A percentile compares a stretch with the other conserved stretches of the same genome.
Conservation (phyloP, 2,888 invertebrate species). For the Rhogogaster chlorosoma region DNA sequence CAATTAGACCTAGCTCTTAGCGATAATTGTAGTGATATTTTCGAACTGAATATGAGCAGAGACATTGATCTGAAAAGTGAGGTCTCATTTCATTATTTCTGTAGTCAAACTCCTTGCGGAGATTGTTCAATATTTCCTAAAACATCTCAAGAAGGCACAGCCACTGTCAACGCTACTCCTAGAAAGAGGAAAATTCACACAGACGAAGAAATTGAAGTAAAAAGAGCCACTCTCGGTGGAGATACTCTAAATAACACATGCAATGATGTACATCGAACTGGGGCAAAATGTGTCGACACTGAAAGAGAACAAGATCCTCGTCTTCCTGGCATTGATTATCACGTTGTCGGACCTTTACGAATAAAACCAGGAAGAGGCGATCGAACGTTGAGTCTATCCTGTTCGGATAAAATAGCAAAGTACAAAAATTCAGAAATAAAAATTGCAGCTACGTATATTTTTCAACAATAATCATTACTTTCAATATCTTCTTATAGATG, state of each 20-base stretch:
- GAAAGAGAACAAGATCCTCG: constrained; percentile 82
- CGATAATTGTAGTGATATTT: constrained; percentile 70
- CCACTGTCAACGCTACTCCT: constrained; percentile 49
- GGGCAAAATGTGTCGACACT: constrained; percentile 89
- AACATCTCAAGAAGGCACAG: constrained; percentile 68
- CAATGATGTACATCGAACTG: constrained; percentile 86
- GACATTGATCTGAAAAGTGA: constrained; percentile 80
- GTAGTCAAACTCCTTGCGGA: constrained; percentile 94
- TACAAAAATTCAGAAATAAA: constrained; percentile 56
- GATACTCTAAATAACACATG: constrained; percentile 65
- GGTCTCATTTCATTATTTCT: constrained; percentile 89
- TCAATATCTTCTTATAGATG: constrained; percentile 80
- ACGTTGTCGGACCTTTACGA: constrained; percentile 85
- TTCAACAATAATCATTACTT: not conserved
- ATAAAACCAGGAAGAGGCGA: constrained; percentile 96
- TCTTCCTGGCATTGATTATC: constrained; percentile 82
- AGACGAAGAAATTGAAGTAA: constrained; percentile 46
- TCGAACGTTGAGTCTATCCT: constrained; percentile 93
- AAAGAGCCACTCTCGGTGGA: constrained; percentile 68
- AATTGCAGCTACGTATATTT: not conserved
- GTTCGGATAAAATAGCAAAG: constrained; percentile 94
- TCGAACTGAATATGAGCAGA: constrained; percentile 69
- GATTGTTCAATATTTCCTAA: constrained; percentile 93
- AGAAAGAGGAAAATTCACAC: constrained; percentile 65
- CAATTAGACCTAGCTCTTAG: constrained; percentile 79